Evolutionary conservation across 2,888 invertebrate species (phyloP), one percentile per base, ranked within the genome.

Genomic region (Drosophila kuntzei): DNA sequence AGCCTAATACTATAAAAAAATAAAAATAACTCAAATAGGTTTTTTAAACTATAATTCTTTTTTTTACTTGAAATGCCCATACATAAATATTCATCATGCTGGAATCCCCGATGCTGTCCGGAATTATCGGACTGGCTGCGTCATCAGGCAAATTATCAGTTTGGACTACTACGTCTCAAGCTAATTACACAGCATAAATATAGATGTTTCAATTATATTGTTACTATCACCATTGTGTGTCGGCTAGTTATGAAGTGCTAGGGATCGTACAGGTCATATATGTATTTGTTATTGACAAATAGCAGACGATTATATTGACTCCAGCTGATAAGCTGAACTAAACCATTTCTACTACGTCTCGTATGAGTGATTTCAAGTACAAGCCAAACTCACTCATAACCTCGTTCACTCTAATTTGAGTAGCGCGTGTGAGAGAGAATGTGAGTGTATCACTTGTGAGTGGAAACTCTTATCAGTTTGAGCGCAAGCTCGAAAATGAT

Each of bases 381-480:
- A 18, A 25, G 5, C 18, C 3, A 41, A 41, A 37, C 44, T 46
- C 49, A 49, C 50, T 44, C 53, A 18, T 2, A 16, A 0, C 8
- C 14, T 1, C 32, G 16, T 43, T 46, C 37, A 39, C 58, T 43
- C 60, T 47, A 36, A 32, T 14, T 18, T 60, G 62, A 64, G 57
- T 14, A 7, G 32, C n/a, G 41, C 41, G 41, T 14, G 41, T 2
- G n/a, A 54, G 20, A 14, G 8, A 25, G 55, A 18, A 18, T 36
- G 25, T 8, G 49, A 54, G 22, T 34, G 27, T 11, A 25, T 16
- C 18, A 7, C 55, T 55, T 50, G 63, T 54, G 83, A 79, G 69
- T 37, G 55, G 8, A 53, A 64, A 59, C 76, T 58, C 58, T 61
- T 75, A 69, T 79, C 76, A 65, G 41, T 39, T 59, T 58, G 79